Evolutionary conservation across 2,797 vertebrate species (phyloP), one percentile per base, ranked within the genome.

Genomic region (Pipistrellus pipistrellus): DNA sequence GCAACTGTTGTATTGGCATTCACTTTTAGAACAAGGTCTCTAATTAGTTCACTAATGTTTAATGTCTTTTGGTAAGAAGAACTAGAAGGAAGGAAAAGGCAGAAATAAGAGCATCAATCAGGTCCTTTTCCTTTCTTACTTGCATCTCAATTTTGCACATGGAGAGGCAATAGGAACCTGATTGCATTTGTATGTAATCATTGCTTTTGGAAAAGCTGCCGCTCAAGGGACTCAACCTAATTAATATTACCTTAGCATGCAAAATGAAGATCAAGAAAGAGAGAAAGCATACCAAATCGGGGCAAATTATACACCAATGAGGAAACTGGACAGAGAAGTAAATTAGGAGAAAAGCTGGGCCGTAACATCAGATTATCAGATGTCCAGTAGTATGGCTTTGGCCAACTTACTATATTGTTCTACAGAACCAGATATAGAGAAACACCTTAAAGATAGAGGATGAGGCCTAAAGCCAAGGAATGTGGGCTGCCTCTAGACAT

Each of bases 191-290:
- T 62, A 73, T 30, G 66, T 71, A 85, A 68, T 91, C 13, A 69
- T 85, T 64, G 59, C 25, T 76, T 85, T 57, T 82, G 81, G 32
- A 89, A 92, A 92, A 91, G 30, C 32, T 23, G 69, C 1, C 0
- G 57, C 12, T 88, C 44, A 90, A 90, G 55, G 25, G 7, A 85
- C 14, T 78, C 44, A 94, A 35, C 4, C 12, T 51, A 89, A 84
- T 91, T 78, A 89, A 57, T 95, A 84, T 46, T 86, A 83, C 94
- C 57, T 88, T 81, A 48, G 46, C 11, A 75, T 30, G 69, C 21
- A 83, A 91, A 85, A 21, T 80, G 23, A 86, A 91, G 21, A 89
- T 44, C 53, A 23, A 55, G 53, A 83, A 71, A 88, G 21, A 23
- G 27, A 82, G 12, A 62, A 53, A 27, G 7, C 48, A 41, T 77